Evolutionary conservation across 2,797 vertebrate species (phyloP), one percentile per base, ranked within the genome.

Genomic region (Micropoecilia bifurca): DNA sequence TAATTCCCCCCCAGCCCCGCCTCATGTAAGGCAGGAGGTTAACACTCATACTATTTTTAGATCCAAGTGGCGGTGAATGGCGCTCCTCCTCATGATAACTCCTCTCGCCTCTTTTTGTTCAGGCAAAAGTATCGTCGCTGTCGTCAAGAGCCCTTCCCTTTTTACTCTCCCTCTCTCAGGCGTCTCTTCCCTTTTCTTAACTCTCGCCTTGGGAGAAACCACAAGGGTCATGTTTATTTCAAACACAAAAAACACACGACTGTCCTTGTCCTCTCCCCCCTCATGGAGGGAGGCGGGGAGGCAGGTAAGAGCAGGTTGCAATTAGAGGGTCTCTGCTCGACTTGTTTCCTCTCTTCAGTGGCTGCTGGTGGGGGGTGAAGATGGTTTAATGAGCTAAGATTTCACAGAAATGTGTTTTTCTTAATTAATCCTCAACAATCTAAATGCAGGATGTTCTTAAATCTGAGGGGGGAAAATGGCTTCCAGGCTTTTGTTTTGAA

Each of bases 11-110:
- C 77, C 12, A 3, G 1, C 33, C 33, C 33, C 33, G 1, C 66
- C 75, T 55, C 4, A 75, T 8, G 75, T 72, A 76, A 74, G 41
- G 77, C 82, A n/a, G 22, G 71, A 85, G 88, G 82, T 85, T 92
- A 96, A 96, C 94, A 93, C 95, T 90, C 88, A 4, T 90, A 95
- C 95, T 97, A 96, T 97, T 97, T 96, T 96, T 96, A 93, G 93
- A 90, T 94, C 93, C 91, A 93, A 93, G 93, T 92, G 22, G 92
- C 91, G 91, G 71, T 92, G 90, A 92, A 95, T 95, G 95, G 94
- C 93, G 94, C 96, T 97, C 96, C 93, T 92, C 89, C 80, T 84
- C 48, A 87, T 93, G 94, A 96, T 96, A 96, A 96, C 96, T 92
- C 93, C 94, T 89, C 95, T 93, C 77, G 83, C 90, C 89, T 92